Evolutionary conservation across 2,113 vertebrate genomes (phyloP), one percentile per base, ranked within the genome.

Genomic region (Agelaius phoeniceus): DNA sequence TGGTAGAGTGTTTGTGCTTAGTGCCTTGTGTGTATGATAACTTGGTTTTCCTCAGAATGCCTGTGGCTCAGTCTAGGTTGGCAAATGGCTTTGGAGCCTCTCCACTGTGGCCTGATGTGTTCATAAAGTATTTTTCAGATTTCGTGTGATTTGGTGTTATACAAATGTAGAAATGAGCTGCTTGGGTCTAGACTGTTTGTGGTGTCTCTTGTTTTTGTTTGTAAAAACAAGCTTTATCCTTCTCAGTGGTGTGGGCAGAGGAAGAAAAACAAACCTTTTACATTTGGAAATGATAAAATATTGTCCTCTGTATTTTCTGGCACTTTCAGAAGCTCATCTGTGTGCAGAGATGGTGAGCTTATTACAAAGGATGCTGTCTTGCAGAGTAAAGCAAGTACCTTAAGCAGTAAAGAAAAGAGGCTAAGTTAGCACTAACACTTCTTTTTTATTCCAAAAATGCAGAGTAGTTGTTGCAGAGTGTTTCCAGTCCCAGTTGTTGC

Each of bases 1-100:
- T 91, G 86, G 84, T 79, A 66, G n/a, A 58, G 27, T 72, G 44
- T 78, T 91, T 92, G 27, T 91, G 41, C 89, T 69, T 31, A 18
- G 27, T 61, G 72, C 86, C 80, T 84, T 88, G 10, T 83, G 19
- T 90, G 26, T 89, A 31, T 67, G 62, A 18, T 77, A 41, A 65
- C 22, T 86, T 90, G 68, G 67, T 87, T 84, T 89, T 79, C 62
- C 63, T 95, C 52, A 57, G 69, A 80, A 90, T 90, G 71, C 67
- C 69, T 95, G 89, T 86, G 93, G 85, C 41, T 88, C 49, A 15
- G 52, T 77, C 43, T 94, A 51, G 87, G 72, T 75, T 96, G 84
- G 67, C 33, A 88, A 75, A 87, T 77, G 73, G 28, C 41, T 89
- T 93, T 94, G 82, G 74, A 76, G 78, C 51, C 65, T 79, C 17